These are phyloP conservation scores for Dreissena polymorpha DNA, from an alignment of 1,140 invertebrate species.

Conservation along the genomic window DNA sequence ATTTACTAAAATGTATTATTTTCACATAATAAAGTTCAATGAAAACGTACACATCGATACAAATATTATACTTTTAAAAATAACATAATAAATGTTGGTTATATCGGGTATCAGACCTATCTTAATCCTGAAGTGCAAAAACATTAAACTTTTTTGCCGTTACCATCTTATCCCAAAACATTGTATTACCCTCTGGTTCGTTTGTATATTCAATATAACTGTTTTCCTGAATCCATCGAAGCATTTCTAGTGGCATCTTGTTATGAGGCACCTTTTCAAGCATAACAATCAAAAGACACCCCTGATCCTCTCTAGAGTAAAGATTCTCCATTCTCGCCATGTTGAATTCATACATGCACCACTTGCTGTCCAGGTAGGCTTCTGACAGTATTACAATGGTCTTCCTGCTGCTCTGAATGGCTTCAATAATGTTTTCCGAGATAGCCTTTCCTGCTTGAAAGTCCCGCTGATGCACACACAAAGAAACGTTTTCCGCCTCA, in stretches of 20 bases:
- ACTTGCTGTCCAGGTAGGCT: constrained; percentile 84
- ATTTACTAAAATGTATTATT: too few species aligned
- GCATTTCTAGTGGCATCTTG: constrained; percentile 18
- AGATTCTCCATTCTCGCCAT: constrained; percentile 50
- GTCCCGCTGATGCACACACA: constrained; percentile 69
- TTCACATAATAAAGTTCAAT: too few species aligned
- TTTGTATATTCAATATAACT: constrained; percentile 36
- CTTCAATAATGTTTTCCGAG: constrained; percentile 83
- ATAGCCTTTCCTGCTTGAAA: constrained; percentile 78
- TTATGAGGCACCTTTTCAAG: constrained; percentile 9
- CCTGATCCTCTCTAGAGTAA: constrained; percentile 4
- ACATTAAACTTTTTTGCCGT: too few species aligned
- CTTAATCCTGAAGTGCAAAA: too few species aligned
- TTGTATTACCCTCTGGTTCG: neutral
- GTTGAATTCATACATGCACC: constrained; percentile 82
- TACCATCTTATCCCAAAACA: constrained; percentile 25
- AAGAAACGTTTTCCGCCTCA: constrained; percentile 49
- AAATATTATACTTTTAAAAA: too few species aligned
- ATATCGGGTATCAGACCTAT: too few species aligned
- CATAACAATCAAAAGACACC: constrained; percentile 17
- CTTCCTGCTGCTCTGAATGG: constrained; percentile 83
- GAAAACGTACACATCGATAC: too few species aligned
- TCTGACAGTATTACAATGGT: constrained; percentile 84
- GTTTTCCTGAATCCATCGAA: constrained; percentile 12
- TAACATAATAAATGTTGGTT: too few species aligned